Percentiles rank a stretch among this genome's conserved stretches.
These are phyloP conservation scores for Odontomachus brunneus DNA, from an alignment of 1,140 invertebrate genomes.

Conservation along the genomic window DNA sequence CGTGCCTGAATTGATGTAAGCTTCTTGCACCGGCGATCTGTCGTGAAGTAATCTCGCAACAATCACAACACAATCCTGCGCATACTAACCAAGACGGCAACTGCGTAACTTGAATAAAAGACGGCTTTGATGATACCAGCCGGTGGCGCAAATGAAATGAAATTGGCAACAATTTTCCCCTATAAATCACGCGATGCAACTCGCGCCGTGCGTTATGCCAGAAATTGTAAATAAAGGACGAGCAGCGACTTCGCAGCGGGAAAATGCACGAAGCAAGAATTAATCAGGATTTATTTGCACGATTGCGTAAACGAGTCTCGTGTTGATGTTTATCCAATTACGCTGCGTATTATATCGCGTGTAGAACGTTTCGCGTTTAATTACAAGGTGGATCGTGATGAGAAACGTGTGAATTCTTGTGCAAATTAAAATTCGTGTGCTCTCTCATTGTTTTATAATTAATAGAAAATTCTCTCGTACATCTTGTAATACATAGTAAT, in stretches of 20 bases:
- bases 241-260: too few relatives aligned
- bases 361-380: too few relatives aligned
- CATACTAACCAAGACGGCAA: constrained; percentile 1
- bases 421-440: too few relatives aligned
- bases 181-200: not conserved
- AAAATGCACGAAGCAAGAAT: not conserved
- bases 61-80: constrained; percentile 37
- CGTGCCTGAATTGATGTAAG: constrained; percentile 38
- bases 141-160: not conserved
- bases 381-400: too few relatives aligned
- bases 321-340: not conserved
- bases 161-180: not conserved
- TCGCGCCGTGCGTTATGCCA: not conserved
- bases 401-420: too few relatives aligned
- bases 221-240: not conserved
- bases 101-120: constrained; percentile 24
- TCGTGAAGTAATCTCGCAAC: constrained; percentile 35
- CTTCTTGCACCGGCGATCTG: constrained; percentile 35
- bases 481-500: too few relatives aligned
- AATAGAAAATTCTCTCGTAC: too few relatives aligned
- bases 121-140: not conserved
- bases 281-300: not conserved
- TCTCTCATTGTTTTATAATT: too few relatives aligned
- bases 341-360: too few relatives aligned
- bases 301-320: not conserved